These are phyloP conservation scores for Drosophila sp. DNA, from an alignment of 1,140 invertebrate genomes.

Conservation along the genomic window DNA sequence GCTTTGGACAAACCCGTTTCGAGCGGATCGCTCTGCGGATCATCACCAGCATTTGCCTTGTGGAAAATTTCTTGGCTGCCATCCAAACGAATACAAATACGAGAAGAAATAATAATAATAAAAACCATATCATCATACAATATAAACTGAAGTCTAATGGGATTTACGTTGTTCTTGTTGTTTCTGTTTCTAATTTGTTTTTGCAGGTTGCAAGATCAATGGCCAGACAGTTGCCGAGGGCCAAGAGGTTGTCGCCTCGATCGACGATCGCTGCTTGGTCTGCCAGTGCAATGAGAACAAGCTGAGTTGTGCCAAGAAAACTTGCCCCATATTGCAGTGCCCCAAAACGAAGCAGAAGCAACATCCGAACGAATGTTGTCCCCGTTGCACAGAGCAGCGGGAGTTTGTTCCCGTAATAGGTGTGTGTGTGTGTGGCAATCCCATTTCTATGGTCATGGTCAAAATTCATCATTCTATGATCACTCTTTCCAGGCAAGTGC, in stretches of 20 bases:
- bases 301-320: conserved; percentile 91
- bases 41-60: conserved; percentile 35
- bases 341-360: conserved; percentile 86
- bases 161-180: conserved; percentile 13
- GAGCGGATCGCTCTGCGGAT: conserved; percentile 4
- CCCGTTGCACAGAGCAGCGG: conserved; percentile 88
- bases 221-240: conserved; percentile 87
- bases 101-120: conserved; percentile 30
- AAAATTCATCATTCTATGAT: too few relatives aligned
- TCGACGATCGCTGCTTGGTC: conserved; percentile 93
- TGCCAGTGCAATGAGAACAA: conserved; percentile 91
- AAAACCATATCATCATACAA: conserved; percentile 37
- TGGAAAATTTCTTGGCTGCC: conserved; percentile 73
- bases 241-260: conserved; percentile 89
- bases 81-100: conserved; percentile 37
- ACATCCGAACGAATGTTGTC: conserved; percentile 91
- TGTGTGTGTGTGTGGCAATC: conserved; percentile 66
- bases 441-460: neutral
- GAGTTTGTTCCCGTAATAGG: conserved; percentile 84
- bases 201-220: conserved; percentile 90
- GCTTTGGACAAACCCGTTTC: conserved; percentile 65
- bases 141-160: conserved; percentile 29
- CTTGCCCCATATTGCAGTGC: conserved; percentile 93
- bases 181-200: conserved; percentile 17
- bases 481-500: conserved; percentile 85